phyloP scores from a whole-genome alignment of 2,797 vertebrate genomes.

The Percopsis omiscomaycus region DNA sequence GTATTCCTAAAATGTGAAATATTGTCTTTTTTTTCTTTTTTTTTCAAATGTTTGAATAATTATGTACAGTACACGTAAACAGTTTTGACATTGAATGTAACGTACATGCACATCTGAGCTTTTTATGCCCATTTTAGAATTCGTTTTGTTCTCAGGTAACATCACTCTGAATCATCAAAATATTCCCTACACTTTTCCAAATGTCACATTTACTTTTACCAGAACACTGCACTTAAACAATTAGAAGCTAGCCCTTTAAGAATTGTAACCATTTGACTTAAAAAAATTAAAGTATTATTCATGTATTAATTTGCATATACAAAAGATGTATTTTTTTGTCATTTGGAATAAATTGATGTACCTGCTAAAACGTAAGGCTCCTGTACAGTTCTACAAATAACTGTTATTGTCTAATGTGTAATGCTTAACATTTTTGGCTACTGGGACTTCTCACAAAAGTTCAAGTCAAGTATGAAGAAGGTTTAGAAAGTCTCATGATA shows the following conservation, averaged over 20 bases:
- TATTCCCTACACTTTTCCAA: constrained; percentile 21
- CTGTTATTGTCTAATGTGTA: background rate
- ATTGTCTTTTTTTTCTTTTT: too few relatives aligned
- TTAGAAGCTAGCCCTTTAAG: too few relatives aligned
- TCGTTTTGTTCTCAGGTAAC: constrained; percentile 65
- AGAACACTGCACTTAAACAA: too few relatives aligned
- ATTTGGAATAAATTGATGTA: constrained; percentile 62
- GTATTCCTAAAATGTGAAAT: too few relatives aligned
- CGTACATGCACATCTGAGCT: background rate
- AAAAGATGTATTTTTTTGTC: constrained; percentile 35
- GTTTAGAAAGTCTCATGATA: too few relatives aligned
- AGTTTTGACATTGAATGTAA: constrained; percentile 17
- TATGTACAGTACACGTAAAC: too few relatives aligned
- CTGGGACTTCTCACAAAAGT: too few relatives aligned
- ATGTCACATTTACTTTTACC: background rate
- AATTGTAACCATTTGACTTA: too few relatives aligned
- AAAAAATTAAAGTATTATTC: constrained; percentile 30
- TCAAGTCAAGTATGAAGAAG: too few relatives aligned
- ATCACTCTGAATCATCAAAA: background rate
- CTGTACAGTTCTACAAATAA: background rate
- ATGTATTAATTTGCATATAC: constrained; percentile 52
- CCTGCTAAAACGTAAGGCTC: constrained; percentile 28
- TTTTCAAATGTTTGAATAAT: too few relatives aligned
- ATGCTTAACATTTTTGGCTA: too few relatives aligned
- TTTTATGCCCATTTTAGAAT: constrained; percentile 22